Base-by-base conservation (phyloP, 2,797 vertebrate genomes). In the Lagothrix lagotricha region DNA sequence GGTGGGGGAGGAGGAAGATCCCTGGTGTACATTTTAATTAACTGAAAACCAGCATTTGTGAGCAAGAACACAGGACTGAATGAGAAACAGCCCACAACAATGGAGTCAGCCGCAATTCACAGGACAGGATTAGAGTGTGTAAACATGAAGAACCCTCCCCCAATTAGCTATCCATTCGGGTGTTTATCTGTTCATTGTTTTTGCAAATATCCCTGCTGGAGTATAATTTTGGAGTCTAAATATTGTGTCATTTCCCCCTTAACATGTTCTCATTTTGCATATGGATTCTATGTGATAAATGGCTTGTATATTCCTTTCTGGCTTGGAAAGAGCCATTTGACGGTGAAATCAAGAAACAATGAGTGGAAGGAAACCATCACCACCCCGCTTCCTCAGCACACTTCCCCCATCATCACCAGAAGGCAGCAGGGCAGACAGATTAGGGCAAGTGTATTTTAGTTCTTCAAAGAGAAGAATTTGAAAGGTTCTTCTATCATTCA, bases 211-310 rank as follows among this genome's bases (percentile, higher is more conserved):
- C 96, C 57, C 79, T 96, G 94, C 91, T 95, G 96, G 93, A 98
- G 97, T 30, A 3, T n/a, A 98, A 97, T 96, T 36, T 5, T 44
- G 50, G 95, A 94, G 95, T 95, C 92, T 94, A 98, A 98, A 97
- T 87, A 94, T 96, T 98, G 93, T 98, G 96, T 95, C 97, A 97
- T 94, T 98, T 97, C 72, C 96, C 97, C 82, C 85, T 98, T 97
- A 98, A 94, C 79, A 61, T 15, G 46, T 97, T 97, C 8, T 3
- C 93, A 93, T 98, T 96, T 86, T 94, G 97, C 96, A 90, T 97
- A 96, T 97, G 98, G 93, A 81, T 88, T 97, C 97, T 97, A 76
- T 15, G 0, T 90, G 85, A 96, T 96, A 98, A 97, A 98, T 70
- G 97, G 88, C 94, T 97, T 84, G 58, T 72, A 85, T 95, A 93